Percentiles rank a stretch among this genome's conserved stretches.
Evolutionary conservation across 2,113 vertebrate species (phyloP).

Genomic region (Macheiramphus alcinus): DNA sequence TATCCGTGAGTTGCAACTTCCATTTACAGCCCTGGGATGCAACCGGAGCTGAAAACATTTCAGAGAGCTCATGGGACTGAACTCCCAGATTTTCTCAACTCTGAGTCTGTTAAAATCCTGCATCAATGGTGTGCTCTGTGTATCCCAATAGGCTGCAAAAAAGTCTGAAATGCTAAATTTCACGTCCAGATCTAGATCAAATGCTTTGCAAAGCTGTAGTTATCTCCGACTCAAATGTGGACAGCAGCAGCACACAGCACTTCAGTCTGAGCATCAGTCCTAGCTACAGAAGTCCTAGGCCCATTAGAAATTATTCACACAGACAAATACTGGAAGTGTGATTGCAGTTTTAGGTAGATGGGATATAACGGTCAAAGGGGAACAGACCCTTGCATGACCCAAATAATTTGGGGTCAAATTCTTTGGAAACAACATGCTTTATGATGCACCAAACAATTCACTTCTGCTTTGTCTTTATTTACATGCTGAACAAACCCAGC

Average conservation of each 20-base stretch:
- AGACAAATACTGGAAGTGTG: neutral
- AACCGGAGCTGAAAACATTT: neutral
- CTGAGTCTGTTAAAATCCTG: neutral
- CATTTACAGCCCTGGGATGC: neutral
- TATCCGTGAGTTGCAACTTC: rapidly evolving
- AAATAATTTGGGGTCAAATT: neutral
- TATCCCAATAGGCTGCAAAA: neutral
- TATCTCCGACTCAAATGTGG: neutral
- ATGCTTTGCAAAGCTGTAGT: neutral
- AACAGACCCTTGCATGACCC: neutral
- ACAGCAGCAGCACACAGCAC: neutral
- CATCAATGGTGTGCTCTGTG: rapidly evolving
- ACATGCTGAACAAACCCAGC: neutral
- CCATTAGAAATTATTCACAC: neutral
- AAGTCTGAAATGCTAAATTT: neutral
- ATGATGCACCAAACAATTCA: neutral
- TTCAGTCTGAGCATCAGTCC: neutral
- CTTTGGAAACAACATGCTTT: neutral
- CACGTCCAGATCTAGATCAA: neutral
- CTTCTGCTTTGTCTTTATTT: neutral
- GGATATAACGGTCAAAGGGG: neutral
- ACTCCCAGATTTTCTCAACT: neutral
- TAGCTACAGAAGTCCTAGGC: neutral
- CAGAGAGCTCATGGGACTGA: neutral
- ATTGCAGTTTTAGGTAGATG: neutral